These are phyloP conservation scores for Enteromius trimaculatus DNA, from an alignment of 2,797 vertebrate species.

Conservation along the genomic window DNA sequence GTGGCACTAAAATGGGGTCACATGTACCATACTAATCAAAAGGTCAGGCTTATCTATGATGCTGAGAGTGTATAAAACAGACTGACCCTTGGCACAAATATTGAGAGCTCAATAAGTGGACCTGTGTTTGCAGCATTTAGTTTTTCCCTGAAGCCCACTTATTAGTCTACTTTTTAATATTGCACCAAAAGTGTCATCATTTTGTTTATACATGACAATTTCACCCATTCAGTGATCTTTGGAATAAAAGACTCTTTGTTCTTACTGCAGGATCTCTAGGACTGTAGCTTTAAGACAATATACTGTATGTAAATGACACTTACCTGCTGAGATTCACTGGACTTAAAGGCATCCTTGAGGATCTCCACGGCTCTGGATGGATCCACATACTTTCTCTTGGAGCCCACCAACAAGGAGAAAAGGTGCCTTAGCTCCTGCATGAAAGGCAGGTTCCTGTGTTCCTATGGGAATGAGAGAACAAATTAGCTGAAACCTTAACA, in stretches of 20 bases:
- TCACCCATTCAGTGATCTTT: background rate
- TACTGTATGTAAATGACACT: slow-evolving; percentile 27
- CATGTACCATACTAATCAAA: background rate
- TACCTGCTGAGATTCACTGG: slow-evolving; percentile 97
- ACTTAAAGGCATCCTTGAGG: slow-evolving; percentile 98
- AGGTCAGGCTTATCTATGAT: background rate
- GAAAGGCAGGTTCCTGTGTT: slow-evolving; percentile 96
- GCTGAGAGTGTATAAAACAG: background rate
- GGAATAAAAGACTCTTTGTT: background rate
- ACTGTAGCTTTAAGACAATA: background rate
- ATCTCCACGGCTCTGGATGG: slow-evolving; percentile 97
- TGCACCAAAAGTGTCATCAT: background rate
- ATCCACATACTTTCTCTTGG: slow-evolving; percentile 97
- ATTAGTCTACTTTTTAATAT: background rate
- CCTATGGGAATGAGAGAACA: slow-evolving; percentile 72
- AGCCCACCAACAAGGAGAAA: slow-evolving; percentile 96
- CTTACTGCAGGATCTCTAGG: background rate
- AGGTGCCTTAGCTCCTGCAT: slow-evolving; percentile 95
- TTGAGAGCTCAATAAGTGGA: background rate
- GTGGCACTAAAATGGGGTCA: background rate
- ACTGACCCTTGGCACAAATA: background rate
- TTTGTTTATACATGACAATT: background rate
- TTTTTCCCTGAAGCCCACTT: background rate
- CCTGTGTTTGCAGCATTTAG: background rate
- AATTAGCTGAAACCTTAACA: background rate